phyloP scores from a whole-genome alignment of 2,888 invertebrate genomes.

The Cerastis leucographa region DNA sequence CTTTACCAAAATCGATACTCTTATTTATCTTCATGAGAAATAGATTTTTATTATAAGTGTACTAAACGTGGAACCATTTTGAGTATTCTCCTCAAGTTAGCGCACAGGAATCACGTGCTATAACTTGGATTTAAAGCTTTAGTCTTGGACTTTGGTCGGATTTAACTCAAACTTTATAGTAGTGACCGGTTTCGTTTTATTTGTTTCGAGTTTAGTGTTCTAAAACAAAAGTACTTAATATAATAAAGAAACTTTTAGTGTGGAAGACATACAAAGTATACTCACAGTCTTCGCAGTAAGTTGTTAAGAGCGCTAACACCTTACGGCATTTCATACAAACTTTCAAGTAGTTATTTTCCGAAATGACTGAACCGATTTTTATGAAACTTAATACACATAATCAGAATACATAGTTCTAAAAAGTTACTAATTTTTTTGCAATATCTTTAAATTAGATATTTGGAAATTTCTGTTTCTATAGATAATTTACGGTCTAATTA shows the following conservation, averaged over 20 bases:
- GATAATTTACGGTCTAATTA: too few species aligned
- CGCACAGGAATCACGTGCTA: constrained; percentile 48
- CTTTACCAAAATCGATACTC: constrained; percentile 33
- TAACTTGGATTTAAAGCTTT: constrained; percentile 60
- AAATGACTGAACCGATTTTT: too few species aligned
- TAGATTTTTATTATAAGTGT: constrained; percentile 41
- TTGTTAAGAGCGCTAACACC: too few species aligned
- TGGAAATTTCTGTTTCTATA: too few species aligned
- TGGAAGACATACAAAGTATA: constrained; percentile 26
- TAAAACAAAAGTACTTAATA: constrained; percentile 44
- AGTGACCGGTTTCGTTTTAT: constrained; percentile 56
- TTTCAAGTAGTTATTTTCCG: too few species aligned
- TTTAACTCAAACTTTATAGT: constrained; percentile 54
- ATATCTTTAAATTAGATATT: too few species aligned
- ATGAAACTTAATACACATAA: too few species aligned
- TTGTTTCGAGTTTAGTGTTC: constrained; percentile 54
- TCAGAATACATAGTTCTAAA: too few species aligned
- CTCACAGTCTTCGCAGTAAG: constrained; percentile 5
- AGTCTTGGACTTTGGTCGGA: constrained; percentile 44
- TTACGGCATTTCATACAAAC: too few species aligned
- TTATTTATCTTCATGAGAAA: constrained; percentile 16
- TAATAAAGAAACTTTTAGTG: constrained; percentile 45
- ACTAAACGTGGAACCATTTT: constrained; percentile 46
- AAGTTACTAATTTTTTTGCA: too few species aligned
- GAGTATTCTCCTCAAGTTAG: constrained; percentile 43